Percentiles rank a stretch among this genome's conserved stretches.
These are phyloP conservation scores for Diarsia rubi DNA, from an alignment of 2,888 invertebrate genomes.

Conservation along the genomic window DNA sequence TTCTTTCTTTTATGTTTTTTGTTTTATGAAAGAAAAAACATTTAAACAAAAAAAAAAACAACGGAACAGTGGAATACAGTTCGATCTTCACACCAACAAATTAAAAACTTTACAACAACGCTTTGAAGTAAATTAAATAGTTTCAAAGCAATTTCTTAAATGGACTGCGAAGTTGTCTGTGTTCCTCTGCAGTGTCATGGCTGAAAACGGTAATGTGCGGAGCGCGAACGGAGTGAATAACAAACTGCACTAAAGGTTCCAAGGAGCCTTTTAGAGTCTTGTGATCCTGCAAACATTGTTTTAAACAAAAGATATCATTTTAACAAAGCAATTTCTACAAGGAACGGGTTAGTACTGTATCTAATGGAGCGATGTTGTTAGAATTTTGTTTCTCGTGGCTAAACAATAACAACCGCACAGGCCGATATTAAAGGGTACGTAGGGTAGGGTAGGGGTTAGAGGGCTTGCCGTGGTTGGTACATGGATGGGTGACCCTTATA, in stretches of 20 bases:
- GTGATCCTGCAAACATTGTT: conserved; percentile 18
- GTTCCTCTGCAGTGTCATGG: neutral
- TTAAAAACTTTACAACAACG: conserved; percentile 1
- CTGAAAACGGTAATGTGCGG: neutral
- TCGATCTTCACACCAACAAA: conserved; percentile 1
- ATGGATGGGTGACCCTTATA: no score
- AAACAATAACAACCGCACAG: no score
- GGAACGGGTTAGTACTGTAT: neutral
- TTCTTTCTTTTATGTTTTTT: no score
- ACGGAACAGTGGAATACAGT: neutral
- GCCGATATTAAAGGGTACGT: no score
- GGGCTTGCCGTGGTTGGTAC: no score
- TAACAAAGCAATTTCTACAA: neutral
- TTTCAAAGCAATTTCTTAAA: conserved; percentile 6
- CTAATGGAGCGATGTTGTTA: neutral
- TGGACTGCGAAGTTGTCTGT: neutral
- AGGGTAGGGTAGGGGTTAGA: no score
- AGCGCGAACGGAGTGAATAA: conserved; percentile 17
- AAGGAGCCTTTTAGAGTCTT: conserved; percentile 6
- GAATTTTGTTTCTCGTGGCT: no score
- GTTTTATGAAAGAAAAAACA: neutral
- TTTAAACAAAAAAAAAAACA: neutral
- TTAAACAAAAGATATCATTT: conserved; percentile 1
- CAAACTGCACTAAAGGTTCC: conserved; percentile 23
- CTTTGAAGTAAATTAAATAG: neutral